Evolutionary conservation across 2,113 vertebrate genomes (phyloP).

Genomic region (Jacana jacana): DNA sequence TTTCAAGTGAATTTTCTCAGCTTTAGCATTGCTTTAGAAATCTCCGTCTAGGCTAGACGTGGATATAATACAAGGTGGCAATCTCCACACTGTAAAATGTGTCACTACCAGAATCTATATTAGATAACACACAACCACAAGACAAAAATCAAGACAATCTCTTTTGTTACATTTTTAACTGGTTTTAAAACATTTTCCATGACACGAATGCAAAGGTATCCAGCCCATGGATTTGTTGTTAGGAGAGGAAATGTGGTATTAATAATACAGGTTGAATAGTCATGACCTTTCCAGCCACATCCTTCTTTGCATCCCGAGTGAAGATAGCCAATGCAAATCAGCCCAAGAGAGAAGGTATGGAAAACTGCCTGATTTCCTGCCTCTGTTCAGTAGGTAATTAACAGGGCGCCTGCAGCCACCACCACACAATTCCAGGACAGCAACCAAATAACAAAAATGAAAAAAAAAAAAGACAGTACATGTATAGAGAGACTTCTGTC

Average conservation of each 20-base stretch:
- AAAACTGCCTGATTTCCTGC: not conserved
- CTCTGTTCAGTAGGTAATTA: not conserved
- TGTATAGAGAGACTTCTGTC: not conserved
- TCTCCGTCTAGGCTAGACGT: not conserved
- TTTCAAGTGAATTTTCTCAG: not conserved
- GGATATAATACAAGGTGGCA: not conserved
- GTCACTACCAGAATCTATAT: not conserved
- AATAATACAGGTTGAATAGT: not conserved
- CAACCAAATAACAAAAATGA: not conserved
- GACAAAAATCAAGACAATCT: not conserved
- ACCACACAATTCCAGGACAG: not conserved
- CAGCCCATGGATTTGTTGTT: not conserved
- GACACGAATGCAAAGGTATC: not conserved
- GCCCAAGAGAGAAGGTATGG: not conserved
- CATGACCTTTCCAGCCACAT: not conserved
- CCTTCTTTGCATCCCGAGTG: not conserved
- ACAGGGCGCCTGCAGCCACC: not conserved
- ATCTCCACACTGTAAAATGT: not conserved
- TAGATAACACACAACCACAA: not conserved
- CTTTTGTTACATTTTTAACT: not conserved
- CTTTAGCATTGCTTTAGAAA: not conserved
- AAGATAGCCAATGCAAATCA: not conserved
- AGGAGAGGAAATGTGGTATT: not conserved
- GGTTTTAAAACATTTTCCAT: not conserved
- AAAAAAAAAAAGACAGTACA: not conserved